phyloP scores from a whole-genome alignment of 1,140 invertebrate genomes.

The Rhopalosiphum maidis region DNA sequence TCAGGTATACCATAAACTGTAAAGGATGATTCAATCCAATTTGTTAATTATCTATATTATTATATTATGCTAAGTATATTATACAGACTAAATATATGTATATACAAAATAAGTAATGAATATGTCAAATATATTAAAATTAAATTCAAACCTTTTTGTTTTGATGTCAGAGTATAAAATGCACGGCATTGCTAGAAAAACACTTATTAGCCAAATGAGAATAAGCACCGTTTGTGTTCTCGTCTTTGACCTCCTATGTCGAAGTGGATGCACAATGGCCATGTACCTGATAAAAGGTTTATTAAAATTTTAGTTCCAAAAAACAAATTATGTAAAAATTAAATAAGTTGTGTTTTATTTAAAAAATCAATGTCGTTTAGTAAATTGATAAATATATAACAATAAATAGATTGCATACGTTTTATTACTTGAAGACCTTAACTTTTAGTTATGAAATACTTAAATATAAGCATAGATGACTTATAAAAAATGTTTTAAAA shows the following conservation, averaged over 20 bases:
- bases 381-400: not conserved
- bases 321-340: not conserved
- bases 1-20: not conserved
- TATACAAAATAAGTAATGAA: not conserved
- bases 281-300: slow-evolving; percentile 75
- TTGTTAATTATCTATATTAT: not conserved
- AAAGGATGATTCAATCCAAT: not conserved
- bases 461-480: not conserved
- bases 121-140: slow-evolving; percentile 3
- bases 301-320: not conserved
- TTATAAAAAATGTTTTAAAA: not conserved
- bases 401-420: not conserved
- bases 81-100: not conserved
- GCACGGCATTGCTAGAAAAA: slow-evolving; percentile 79
- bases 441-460: not conserved
- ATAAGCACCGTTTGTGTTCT: slow-evolving; percentile 78
- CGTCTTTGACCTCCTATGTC: slow-evolving; percentile 81
- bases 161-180: slow-evolving; percentile 81
- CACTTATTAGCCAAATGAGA: slow-evolving; percentile 82
- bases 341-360: not conserved
- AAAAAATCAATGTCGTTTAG: not conserved
- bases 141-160: slow-evolving; percentile 71
- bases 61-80: not conserved
- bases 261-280: slow-evolving; percentile 88
- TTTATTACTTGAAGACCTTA: not conserved